Base-by-base conservation (phyloP, 2,888 invertebrate species). In the Candidula unifasciata region DNA sequence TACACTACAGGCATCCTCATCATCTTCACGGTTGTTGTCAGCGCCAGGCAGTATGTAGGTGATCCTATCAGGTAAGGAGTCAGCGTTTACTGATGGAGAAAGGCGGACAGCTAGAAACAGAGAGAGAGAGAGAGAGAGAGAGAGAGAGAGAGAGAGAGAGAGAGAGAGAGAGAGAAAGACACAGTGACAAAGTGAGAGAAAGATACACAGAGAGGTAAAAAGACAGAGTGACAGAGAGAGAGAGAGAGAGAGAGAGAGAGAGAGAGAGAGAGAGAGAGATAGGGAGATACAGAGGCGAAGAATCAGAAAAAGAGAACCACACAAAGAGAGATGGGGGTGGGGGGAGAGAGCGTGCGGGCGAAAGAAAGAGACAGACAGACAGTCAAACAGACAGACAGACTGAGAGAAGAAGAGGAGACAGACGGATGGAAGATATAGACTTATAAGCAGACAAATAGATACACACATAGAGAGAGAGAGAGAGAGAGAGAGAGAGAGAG, bases 41-140 rank as follows among this genome's bases (percentile, higher is more conserved):
- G 92, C 84, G 93, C 93, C 57, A 90, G 93, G 24, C 93, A 93
- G 87, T 93, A 93, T 88, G 93, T 93, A 73, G 93, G 93, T 52
- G 93, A 92, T 79, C 93, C 77, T 64, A 87, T 87, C 78, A 76
- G 87, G 66, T 87, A 82, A 83, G 69, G 52, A 21, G 52, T 24
- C 2, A 21, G 44, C 13, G 44, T 44, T 44, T 13, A 44, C 8
- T 6, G 44, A 44, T 6, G 10, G 44, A 24, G 24, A 13, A 37
- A 57, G 13, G 16, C 27, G 35, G 35, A 81, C 27, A 44, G 30
- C 57, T 27, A 73, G 54, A 73, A n/a, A 60, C 5, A 74, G 35
- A n/a, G 33, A 30, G n/a, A 27, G 30, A 21, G 21, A 24, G 27
- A 16, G 52, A 13, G 2, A 18, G 37, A 80, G 13, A 80, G 68